Base-by-base conservation (phyloP, 2,113 vertebrate species). In the Chrysemys picta region DNA sequence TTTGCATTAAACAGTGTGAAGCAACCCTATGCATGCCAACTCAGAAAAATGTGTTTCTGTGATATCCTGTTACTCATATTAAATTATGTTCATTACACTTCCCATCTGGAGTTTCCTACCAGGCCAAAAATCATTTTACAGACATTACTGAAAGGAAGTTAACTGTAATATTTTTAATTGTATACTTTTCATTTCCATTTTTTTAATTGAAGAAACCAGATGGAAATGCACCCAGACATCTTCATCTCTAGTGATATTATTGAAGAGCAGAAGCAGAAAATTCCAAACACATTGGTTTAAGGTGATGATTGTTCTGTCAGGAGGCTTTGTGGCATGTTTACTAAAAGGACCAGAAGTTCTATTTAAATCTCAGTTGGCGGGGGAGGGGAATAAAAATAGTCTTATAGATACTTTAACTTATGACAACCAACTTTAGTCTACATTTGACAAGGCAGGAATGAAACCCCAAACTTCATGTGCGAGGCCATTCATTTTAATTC, bases 81-180 rank as follows among this genome's bases (percentile, higher is more conserved):
- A 97, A 98, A 98, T 98, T 97, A 97, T 98, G 95, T 98, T 98
- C 96, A 98, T 98, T 98, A 96, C 79, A 96, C 42, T 80, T 96
- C 95, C 97, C 98, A 98, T 98, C 98, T 98, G 98, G 97, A 97
- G 94, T 97, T 97, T 97, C 94, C 93, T 98, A 97, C 98, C 91
- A 98, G 94, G 93, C 97, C 97, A 96, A 96, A 98, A 97, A 97
- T 97, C 95, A 97, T 98, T 96, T 94, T 96, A 93, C 89, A 97
- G 96, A 96, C 97, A 96, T 95, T 97, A 97, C 92, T 94, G 96
- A 98, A 96, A 97, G 97, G 97, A 98, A 97, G 97, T 97, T 95
- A 96, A 96, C 96, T 96, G 93, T 97, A 96, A 98, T 97, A 97
- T 98, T 98, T 97, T 98, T 98, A 96, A 98, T 98, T 98, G 95